Conservation (phyloP, 2,888 invertebrate genomes). For the Myathropa florea region DNA sequence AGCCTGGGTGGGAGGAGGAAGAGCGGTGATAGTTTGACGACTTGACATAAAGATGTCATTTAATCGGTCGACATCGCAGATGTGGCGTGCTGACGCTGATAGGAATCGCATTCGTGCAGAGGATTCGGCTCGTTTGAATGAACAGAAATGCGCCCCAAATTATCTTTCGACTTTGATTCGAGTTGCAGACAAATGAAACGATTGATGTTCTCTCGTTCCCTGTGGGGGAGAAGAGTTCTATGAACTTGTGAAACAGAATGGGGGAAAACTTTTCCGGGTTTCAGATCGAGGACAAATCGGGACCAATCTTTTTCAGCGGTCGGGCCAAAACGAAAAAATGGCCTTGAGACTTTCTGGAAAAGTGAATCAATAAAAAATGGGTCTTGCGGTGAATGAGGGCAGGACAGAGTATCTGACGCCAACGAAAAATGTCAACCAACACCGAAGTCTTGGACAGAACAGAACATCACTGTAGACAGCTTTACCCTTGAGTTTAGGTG, state of each 20-base stretch:
- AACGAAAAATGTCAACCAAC: no score
- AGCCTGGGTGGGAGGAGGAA: constrained; percentile 66
- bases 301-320: no score
- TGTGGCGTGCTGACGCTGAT: constrained; percentile 62
- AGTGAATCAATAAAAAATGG: no score
- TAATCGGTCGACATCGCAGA: constrained; percentile 66
- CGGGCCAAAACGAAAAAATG: no score
- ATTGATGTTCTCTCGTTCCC: neutral
- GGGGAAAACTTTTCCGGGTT: no score
- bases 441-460: no score
- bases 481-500: no score
- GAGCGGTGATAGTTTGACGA: constrained; percentile 68
- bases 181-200: constrained; percentile 1
- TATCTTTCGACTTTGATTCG: constrained; percentile 30
- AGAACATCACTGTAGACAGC: no score
- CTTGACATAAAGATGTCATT: constrained; percentile 70
- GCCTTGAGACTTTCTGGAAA: no score
- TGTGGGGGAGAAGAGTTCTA: constrained; percentile 23
- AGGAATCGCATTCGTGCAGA: constrained; percentile 58
- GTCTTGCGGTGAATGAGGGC: no score
- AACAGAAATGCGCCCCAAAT: constrained; percentile 25
- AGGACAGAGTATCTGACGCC: no score
- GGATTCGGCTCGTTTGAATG: constrained; percentile 50
- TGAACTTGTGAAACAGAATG: constrained; percentile 10
- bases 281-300: no score